These are phyloP conservation scores for Hozukius guyotensis DNA, from an alignment of 2,797 vertebrate species.

Conservation along the genomic window DNA sequence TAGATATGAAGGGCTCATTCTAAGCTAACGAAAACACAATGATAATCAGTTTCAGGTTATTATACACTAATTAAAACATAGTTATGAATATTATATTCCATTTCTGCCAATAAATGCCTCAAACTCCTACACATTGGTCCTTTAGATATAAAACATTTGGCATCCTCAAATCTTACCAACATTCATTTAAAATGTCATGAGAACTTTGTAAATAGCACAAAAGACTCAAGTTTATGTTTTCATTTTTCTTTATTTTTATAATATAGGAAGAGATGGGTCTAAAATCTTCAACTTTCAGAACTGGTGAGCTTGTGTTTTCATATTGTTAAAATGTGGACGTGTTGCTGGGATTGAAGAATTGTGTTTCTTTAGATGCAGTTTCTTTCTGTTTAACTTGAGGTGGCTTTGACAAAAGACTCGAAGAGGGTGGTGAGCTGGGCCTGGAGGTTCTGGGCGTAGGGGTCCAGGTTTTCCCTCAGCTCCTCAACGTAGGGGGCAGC, in stretches of 20 bases:
- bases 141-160: neutral
- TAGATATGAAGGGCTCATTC: no score
- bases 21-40: no score
- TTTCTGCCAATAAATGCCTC: neutral
- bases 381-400: slow-evolving; percentile 3
- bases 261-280: slow-evolving; percentile 31
- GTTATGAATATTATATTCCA: neutral
- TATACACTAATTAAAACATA: neutral
- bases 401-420: slow-evolving; percentile 64
- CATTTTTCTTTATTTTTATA: slow-evolving; percentile 64
- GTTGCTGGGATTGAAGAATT: neutral
- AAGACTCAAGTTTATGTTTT: slow-evolving; percentile 11
- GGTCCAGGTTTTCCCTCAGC: slow-evolving; percentile 75
- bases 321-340: neutral
- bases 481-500: slow-evolving; percentile 81
- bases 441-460: slow-evolving; percentile 77
- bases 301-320: neutral
- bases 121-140: no score
- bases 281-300: neutral
- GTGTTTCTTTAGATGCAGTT: slow-evolving; percentile 18
- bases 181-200: neutral
- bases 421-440: slow-evolving; percentile 72
- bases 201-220: slow-evolving; percentile 1
- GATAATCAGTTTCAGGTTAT: neutral
- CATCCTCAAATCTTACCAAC: neutral